phyloP scores from a whole-genome alignment of 2,113 vertebrate genomes.

The Miniopterus natalensis region DNA sequence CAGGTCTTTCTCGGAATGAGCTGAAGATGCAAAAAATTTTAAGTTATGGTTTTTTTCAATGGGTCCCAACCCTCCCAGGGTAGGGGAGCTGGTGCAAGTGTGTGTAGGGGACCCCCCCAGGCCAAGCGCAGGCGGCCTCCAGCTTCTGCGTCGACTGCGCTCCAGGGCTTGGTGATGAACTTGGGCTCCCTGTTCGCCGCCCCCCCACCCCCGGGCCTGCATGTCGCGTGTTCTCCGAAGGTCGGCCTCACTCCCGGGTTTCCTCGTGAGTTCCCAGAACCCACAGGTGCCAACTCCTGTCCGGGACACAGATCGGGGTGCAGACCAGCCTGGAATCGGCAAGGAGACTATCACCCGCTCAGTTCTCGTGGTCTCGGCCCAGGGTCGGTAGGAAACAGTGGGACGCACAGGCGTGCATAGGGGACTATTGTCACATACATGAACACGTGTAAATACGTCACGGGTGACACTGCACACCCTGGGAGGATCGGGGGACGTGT shows the following conservation, averaged over 20 bases:
- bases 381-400: not conserved
- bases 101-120: not conserved
- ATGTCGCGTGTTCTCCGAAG: not conserved
- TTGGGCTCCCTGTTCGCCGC: rapidly evolving
- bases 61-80: not conserved
- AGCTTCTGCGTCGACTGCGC: not conserved
- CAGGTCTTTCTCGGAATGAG: not conserved
- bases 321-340: not conserved
- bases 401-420: too few species aligned
- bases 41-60: not conserved
- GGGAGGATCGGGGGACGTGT: too few species aligned
- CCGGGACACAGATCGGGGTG: rapidly evolving
- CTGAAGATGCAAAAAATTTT: not conserved
- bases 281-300: not conserved
- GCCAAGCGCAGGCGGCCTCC: not conserved
- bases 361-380: not conserved
- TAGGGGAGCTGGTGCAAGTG: not conserved
- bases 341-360: not conserved
- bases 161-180: not conserved
- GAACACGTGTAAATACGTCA: too few species aligned
- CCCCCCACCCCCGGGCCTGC: rapidly evolving
- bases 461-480: too few species aligned
- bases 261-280: not conserved
- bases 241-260: not conserved
- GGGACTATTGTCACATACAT: too few species aligned